Conservation (phyloP, 2,113 vertebrate genomes). For the Polyodon spathula region DNA sequence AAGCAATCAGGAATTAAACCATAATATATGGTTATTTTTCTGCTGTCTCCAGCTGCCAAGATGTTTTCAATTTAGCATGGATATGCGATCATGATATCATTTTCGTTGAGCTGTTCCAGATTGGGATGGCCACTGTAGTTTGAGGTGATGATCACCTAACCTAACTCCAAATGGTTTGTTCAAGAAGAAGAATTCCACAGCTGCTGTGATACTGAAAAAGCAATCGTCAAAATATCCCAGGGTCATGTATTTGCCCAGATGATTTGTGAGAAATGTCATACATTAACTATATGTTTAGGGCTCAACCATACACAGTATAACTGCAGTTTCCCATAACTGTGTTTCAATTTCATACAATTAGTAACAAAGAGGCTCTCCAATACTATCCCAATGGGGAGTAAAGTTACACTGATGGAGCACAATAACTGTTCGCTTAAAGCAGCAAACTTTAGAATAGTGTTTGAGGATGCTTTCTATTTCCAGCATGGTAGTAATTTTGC, state of each 20-base stretch:
- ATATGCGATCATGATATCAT: conserved; percentile 7
- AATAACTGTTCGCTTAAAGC: conserved; percentile 39
- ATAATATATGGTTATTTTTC: conserved; percentile 1
- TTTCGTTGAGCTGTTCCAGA: neutral
- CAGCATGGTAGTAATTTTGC: too few species aligned
- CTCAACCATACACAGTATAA: conserved; percentile 69
- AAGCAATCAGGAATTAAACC: conserved; percentile 1
- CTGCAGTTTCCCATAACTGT: conserved; percentile 55
- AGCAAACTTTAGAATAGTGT: conserved; percentile 44
- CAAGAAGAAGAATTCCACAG: neutral
- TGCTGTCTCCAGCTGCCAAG: neutral
- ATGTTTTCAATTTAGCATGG: conserved; percentile 8
- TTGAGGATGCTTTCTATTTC: too few species aligned
- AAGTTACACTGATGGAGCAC: conserved; percentile 24
- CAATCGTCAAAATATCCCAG: neutral
- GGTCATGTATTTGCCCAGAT: neutral
- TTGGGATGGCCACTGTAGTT: neutral
- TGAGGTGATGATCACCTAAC: neutral
- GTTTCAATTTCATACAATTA: conserved; percentile 55
- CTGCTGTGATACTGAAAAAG: conserved; percentile 5
- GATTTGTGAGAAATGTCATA: conserved; percentile 9
- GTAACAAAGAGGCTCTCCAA: conserved; percentile 54
- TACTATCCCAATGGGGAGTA: conserved; percentile 38
- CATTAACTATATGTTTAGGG: conserved; percentile 58
- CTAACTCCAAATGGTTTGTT: neutral